These are phyloP conservation scores for Coregonus suidteri DNA, from an alignment of 2,797 vertebrate species.

Conservation along the genomic window DNA sequence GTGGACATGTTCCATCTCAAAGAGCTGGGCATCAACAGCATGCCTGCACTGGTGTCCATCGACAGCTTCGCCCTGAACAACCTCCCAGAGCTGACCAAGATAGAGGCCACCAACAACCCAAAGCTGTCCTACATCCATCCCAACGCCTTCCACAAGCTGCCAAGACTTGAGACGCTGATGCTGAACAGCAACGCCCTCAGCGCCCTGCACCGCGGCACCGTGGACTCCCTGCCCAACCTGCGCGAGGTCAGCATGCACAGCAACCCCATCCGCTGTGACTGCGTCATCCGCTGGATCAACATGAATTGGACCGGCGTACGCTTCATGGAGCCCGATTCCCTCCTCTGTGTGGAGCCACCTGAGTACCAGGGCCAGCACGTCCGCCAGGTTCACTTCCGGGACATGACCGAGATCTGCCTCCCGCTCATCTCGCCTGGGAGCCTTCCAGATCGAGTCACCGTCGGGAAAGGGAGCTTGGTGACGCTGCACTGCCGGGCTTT, in stretches of 20 bases:
- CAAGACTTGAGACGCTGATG: constrained; percentile 85
- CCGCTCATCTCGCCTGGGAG: constrained; percentile 87
- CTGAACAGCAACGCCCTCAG: constrained; percentile 86
- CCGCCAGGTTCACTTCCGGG: constrained; percentile 84
- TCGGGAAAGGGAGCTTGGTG: constrained; percentile 75
- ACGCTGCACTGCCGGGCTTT: constrained; percentile 86
- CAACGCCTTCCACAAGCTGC: constrained; percentile 84
- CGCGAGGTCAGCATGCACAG: constrained; percentile 87
- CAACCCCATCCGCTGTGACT: constrained; percentile 87
- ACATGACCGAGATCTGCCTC: constrained; percentile 90
- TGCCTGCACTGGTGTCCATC: constrained; percentile 88
- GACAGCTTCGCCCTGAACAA: constrained; percentile 86
- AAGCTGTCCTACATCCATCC: constrained; percentile 87
- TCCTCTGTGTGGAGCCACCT: constrained; percentile 85
- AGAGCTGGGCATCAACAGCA: constrained; percentile 88
- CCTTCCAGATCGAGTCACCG: constrained; percentile 77
- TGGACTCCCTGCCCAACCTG: constrained; percentile 85
- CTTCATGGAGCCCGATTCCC: constrained; percentile 87
- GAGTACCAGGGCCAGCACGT: constrained; percentile 87
- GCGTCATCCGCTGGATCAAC: constrained; percentile 88
- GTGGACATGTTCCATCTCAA: constrained; percentile 88
- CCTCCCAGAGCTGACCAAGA: constrained; percentile 87
- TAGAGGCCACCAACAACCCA: constrained; percentile 89
- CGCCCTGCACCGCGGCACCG: constrained; percentile 82
- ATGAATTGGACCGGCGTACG: constrained; percentile 86